phyloP scores from a whole-genome alignment of 2,797 vertebrate genomes.

The Sebastolobus altivelis region DNA sequence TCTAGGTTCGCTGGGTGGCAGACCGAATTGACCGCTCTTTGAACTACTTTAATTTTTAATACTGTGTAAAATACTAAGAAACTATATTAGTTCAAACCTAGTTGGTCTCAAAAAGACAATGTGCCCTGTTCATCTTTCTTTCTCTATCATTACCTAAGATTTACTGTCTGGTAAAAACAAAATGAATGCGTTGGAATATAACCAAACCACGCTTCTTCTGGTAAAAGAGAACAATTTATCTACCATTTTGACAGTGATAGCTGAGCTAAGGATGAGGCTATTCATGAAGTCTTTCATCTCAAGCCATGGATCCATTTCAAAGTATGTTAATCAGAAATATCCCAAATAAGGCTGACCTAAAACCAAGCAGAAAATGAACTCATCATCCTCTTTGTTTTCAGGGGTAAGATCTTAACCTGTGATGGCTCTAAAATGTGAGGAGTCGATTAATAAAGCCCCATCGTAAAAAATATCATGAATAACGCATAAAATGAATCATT shows the following conservation, averaged over 20 bases:
- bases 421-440: conserved; percentile 1
- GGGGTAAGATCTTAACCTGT: background rate
- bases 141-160: background rate
- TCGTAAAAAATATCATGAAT: background rate
- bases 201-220: conserved; percentile 27
- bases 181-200: conserved; percentile 28
- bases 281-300: conserved; percentile 48
- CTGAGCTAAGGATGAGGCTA: conserved; percentile 27
- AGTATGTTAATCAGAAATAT: conserved; percentile 23
- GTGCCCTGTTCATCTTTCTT: conserved; percentile 3
- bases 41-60: conserved; percentile 11
- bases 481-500: background rate
- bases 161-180: conserved; percentile 35
- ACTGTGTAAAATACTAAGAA: background rate
- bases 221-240: conserved; percentile 32
- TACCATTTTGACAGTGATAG: conserved; percentile 42
- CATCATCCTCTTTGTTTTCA: conserved; percentile 4
- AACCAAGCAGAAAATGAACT: conserved; percentile 17
- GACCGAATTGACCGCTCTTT: background rate
- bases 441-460: background rate
- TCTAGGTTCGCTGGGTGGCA: background rate
- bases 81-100: background rate
- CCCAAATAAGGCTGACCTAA: conserved; percentile 19
- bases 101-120: conserved; percentile 16
- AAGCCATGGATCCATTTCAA: conserved; percentile 48